These are phyloP conservation scores for Macrostomum lignano DNA, from an alignment of 1,140 invertebrate species.

Conservation along the genomic window DNA sequence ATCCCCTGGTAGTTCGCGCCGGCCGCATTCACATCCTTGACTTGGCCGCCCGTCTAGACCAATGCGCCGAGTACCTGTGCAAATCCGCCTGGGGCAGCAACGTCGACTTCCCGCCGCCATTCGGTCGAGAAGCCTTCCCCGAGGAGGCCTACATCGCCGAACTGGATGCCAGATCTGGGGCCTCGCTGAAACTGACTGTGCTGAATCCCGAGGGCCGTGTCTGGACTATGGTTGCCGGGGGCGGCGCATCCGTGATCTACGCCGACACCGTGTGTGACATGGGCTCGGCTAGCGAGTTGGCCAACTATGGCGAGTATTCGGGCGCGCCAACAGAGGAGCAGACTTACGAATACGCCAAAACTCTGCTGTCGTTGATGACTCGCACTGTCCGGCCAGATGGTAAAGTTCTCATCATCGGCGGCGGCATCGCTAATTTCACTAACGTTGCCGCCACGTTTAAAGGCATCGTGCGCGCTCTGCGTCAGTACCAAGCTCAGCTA, in stretches of 20 bases:
- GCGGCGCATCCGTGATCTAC: slow-evolving; percentile 96
- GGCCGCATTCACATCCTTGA: slow-evolving; percentile 57
- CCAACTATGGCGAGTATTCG: slow-evolving; percentile 97
- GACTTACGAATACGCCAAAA: slow-evolving; percentile 96
- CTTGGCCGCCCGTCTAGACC: slow-evolving; percentile 82
- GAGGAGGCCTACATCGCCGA: slow-evolving; percentile 96
- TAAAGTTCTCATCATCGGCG: slow-evolving; percentile 77
- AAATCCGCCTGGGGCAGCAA: slow-evolving; percentile 60
- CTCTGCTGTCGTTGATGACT: slow-evolving; percentile 77
- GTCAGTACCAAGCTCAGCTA: slow-evolving; percentile 61
- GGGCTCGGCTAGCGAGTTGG: slow-evolving; percentile 62
- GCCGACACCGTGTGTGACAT: slow-evolving; percentile 89
- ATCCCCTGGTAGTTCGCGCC: slow-evolving; percentile 45
- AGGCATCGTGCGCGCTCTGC: slow-evolving; percentile 78
- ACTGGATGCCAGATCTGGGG: slow-evolving; percentile 84
- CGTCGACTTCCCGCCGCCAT: slow-evolving; percentile 82
- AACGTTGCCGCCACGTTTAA: slow-evolving; percentile 95
- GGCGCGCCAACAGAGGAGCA: slow-evolving; percentile 91
- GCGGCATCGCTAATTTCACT: slow-evolving; percentile 96
- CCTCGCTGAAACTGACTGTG: slow-evolving; percentile 49
- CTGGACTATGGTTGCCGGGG: slow-evolving; percentile 99
- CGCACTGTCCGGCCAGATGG: slow-evolving; percentile 50
- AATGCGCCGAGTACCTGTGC: slow-evolving; percentile 91
- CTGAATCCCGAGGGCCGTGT: slow-evolving; percentile 48
- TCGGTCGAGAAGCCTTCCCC: slow-evolving; percentile 68